Evolutionary conservation across 1,140 invertebrate genomes (phyloP).

Genomic region (Solenopsis fugax): DNA sequence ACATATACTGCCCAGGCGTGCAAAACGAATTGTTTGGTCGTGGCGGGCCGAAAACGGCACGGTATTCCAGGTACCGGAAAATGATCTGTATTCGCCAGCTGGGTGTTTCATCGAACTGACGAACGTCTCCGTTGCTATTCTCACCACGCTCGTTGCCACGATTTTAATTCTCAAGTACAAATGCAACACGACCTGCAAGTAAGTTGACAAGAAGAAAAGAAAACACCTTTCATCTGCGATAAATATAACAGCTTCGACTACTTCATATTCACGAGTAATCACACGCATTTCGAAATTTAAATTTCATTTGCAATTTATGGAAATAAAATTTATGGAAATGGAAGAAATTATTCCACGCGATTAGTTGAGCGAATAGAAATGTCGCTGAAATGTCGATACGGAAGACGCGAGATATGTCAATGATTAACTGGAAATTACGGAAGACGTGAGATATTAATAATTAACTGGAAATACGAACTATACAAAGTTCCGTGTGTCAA

Average conservation of each 20-base stretch:
- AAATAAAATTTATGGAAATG: too few relatives aligned
- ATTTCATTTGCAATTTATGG: background rate
- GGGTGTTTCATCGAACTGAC: slow-evolving; percentile 77
- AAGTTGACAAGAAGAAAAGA: slow-evolving; percentile 52
- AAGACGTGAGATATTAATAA: background rate
- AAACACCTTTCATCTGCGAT: background rate
- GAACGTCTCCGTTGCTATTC: slow-evolving; percentile 68
- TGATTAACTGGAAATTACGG: background rate
- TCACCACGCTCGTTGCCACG: slow-evolving; percentile 65
- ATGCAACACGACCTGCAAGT: slow-evolving; percentile 67
- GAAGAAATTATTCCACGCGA: background rate
- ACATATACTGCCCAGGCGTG: slow-evolving; percentile 65
- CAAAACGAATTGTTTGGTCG: slow-evolving; percentile 73
- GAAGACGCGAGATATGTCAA: background rate
- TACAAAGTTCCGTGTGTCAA: slow-evolving; percentile 6
- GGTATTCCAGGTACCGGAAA: slow-evolving; percentile 63
- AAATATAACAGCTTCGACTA: background rate
- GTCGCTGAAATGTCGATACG: background rate
- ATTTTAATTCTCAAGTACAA: slow-evolving; percentile 69
- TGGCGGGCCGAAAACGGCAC: slow-evolving; percentile 77
- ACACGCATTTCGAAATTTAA: background rate
- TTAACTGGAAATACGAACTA: too few relatives aligned
- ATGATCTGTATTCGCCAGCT: slow-evolving; percentile 45
- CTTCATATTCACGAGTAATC: background rate
- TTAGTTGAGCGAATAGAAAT: background rate